Base-by-base conservation (phyloP, 2,888 invertebrate genomes). In the Lycia hirtaria region DNA sequence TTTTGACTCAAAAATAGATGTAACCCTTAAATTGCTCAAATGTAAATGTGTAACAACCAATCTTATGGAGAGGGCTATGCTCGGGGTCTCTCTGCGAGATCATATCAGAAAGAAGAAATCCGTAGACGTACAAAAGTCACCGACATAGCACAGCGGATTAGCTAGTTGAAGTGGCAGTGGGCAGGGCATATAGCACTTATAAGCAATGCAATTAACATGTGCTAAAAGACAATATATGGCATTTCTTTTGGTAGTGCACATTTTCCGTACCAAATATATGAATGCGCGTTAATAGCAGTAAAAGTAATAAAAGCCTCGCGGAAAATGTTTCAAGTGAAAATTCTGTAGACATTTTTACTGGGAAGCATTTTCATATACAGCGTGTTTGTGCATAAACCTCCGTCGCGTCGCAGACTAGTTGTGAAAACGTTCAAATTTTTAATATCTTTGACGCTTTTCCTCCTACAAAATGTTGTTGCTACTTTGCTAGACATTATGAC, bases 201-300 rank as follows among this genome's bases (percentile, higher is more conserved):
- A n/a, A n/a, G n/a, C n/a, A n/a, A n/a, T n/a, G n/a, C n/a, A n/a
- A n/a, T n/a, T n/a, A n/a, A n/a, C n/a, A n/a, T n/a, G n/a, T n/a
- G n/a, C n/a, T n/a, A n/a, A n/a, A n/a, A n/a, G n/a, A n/a, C n/a
- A n/a, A n/a, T n/a, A n/a, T 14, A 7, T 3, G 14, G 20, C 10
- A n/a, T 32, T 45, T 45, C 24, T 22, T 33, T 14, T 1, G 4
- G 38, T 32, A 4, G 33, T 45, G 45, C 20, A 45, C 15, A 33
- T 45, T 45, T 44, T 68, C 60, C 67, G 51, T 51, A 49, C 38
- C 20, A 51, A 26, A 28, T 35, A 45, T 44, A n/a, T 54, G 52
- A 58, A 65, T 56, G 14, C 24, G 47, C 37, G 49, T 49, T 50
- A 43, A 64, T 65, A 69, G 65, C 62, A 55, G 56, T 22, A 45